Evolutionary conservation across 2,113 vertebrate genomes (phyloP), one percentile per base, ranked within the genome.

Genomic region (Rhinoderma darwinii): DNA sequence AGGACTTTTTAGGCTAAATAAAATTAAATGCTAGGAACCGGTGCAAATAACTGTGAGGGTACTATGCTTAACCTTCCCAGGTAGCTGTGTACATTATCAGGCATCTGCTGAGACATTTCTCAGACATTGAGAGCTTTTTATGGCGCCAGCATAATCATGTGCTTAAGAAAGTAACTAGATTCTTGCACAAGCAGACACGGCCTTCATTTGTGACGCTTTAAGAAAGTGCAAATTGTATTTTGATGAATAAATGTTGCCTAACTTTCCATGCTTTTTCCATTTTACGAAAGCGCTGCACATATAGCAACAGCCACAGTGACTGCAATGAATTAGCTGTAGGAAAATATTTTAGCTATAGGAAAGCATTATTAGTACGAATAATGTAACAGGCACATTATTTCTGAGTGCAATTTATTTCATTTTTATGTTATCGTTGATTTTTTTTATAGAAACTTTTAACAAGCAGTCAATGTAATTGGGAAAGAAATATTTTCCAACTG

Each of bases 281-380:
- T 41, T 39, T 39, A 79, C 18, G 22, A 78, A 20, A 79, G 39
- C n/a, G 10, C 20, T 17, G 32, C 22, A 18, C 50, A 39, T 50
- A 79, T 12, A 35, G 35, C 9, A 37, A 39, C 30, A 2, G 32
- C 20, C 77, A 59, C 50, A 59, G 32, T 20, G 51, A 79, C 77
- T 79, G 30, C 77, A n/a, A 39, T n/a, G 77, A 59, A 56, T 79
- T 79, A 66, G 61, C 43, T 47, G 20, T 43, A 83, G 44, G 63
- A 51, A 83, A 83, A 83, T 70, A 50, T 70, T 83, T 35, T 51
- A n/a, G 50, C 35, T 66, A 82, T 44, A n/a, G n/a, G n/a, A n/a
- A n/a, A n/a, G n/a, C n/a, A 70, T 35, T 72, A 51, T 83, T 70
- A 83, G 39, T n/a, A 72, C 41, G 63, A n/a, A 25, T 51, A 72